Base-by-base conservation (phyloP, 2,797 vertebrate species). In the Sylvia borin region DNA sequence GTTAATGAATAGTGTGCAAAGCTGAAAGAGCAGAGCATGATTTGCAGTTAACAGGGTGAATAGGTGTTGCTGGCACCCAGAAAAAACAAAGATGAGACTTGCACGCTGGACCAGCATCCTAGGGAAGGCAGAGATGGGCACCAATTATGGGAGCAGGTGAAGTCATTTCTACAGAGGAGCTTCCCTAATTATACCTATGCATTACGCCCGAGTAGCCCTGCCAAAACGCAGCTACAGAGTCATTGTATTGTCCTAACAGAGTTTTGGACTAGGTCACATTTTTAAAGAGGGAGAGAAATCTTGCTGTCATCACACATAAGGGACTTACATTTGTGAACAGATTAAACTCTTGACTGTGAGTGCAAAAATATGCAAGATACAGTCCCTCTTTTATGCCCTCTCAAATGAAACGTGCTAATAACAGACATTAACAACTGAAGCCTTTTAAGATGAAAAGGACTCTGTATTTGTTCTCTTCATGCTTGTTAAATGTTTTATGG, bases 401-500 rank as follows among this genome's bases (percentile, higher is more conserved):
- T 89, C 92, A 85, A 86, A 84, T 87, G 88, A 97, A 97, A 96
- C 14, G 92, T 96, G 97, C 96, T 97, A 97, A 96, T 97, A 97
- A 95, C 90, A 83, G 93, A 95, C 94, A 95, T 84, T 94, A 92
- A 97, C 96, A 96, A 96, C 96, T 85, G 84, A 93, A 91, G 90
- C 88, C 85, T 93, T 96, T 96, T 95, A 96, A 96, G 97, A 97
- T 94, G 65, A 95, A 94, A 97, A 97, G 90, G 55, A 97, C 97
- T 98, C 97, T 98, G 74, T 97, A 97, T 98, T 97, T 97, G 97
- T 97, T 97, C 97, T 98, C 97, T 98, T 98, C 97, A 97, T 96
- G 97, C 98, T 98, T 97, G 96, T 98, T 98, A 98, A 98, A 98
- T 98, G 96, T 98, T 98, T 98, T 97, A 97, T 97, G 95, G 96